phyloP scores from a whole-genome alignment of 53 echinoderm and acorn worm genomes.

The Echinarachnius parma region DNA sequence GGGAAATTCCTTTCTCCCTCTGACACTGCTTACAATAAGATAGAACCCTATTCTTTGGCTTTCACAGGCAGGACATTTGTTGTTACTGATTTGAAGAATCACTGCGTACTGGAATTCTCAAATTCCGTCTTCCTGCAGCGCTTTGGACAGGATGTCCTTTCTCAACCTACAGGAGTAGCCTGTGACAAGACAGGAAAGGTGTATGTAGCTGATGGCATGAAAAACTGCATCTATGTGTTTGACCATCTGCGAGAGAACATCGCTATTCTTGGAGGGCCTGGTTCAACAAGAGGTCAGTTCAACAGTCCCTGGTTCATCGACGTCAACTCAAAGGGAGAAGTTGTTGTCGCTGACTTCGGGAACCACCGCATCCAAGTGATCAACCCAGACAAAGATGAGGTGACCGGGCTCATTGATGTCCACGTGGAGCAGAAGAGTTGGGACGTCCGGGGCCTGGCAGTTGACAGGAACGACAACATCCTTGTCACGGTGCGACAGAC shows the following conservation, averaged over 20 bases:
- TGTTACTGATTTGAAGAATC: slow-evolving; percentile 49
- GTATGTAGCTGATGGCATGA: slow-evolving; percentile 54
- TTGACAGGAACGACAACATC: slow-evolving; percentile 59
- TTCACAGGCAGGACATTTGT: slow-evolving; percentile 48
- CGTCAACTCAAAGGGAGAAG: slow-evolving; percentile 42
- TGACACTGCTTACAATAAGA: not conserved
- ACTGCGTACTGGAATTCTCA: slow-evolving; percentile 46
- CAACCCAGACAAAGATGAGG: slow-evolving; percentile 34
- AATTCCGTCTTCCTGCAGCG: slow-evolving; percentile 29
- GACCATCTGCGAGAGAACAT: slow-evolving; percentile 26
- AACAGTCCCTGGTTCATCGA: slow-evolving; percentile 52
- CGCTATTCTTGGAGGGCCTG: slow-evolving; percentile 35
- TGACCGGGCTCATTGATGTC: slow-evolving; percentile 46
- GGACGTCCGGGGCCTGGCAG: slow-evolving; percentile 49
- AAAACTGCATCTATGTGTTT: slow-evolving; percentile 50
- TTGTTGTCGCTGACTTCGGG: slow-evolving; percentile 52
- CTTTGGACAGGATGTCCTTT: slow-evolving; percentile 39
- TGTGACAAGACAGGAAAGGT: slow-evolving; percentile 45
- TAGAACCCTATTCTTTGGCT: slow-evolving; percentile 48
- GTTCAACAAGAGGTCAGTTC: slow-evolving; percentile 38
- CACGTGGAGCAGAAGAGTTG: slow-evolving; percentile 41
- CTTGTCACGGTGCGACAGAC: slow-evolving; percentile 41
- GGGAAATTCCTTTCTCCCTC: slow-evolving; percentile 41
- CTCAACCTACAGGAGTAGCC: slow-evolving; percentile 53
- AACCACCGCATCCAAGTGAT: slow-evolving; percentile 57